Conservation (phyloP, 2,888 invertebrate genomes). For the Eretmocerus hayati region DNA sequence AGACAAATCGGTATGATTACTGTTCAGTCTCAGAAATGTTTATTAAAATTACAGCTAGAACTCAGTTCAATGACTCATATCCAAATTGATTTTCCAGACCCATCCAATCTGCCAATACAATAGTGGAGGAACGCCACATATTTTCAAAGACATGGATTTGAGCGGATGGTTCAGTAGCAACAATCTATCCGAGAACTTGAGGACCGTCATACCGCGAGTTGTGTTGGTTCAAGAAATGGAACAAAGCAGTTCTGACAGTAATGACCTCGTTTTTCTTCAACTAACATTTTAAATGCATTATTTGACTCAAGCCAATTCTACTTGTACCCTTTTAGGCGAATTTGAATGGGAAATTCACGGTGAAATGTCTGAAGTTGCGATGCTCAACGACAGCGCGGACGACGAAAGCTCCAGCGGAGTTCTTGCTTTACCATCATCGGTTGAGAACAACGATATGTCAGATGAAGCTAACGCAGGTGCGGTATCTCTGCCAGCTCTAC, state of each 20-base stretch:
- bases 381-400: constrained; percentile 39
- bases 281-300: background rate
- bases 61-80: background rate
- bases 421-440: constrained; percentile 31
- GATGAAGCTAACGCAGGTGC: constrained; percentile 29
- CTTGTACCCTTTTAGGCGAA: constrained; percentile 49
- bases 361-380: constrained; percentile 47
- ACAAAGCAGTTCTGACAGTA: constrained; percentile 60
- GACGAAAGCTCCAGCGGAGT: constrained; percentile 32
- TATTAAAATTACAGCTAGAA: background rate
- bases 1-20: constrained; percentile 44
- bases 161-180: constrained; percentile 66
- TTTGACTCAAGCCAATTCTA: background rate
- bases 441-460: constrained; percentile 22
- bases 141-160: constrained; percentile 53
- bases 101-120: constrained; percentile 50
- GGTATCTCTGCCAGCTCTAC: constrained; percentile 34
- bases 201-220: constrained; percentile 60
- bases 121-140: constrained; percentile 32
- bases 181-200: constrained; percentile 68
- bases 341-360: constrained; percentile 68
- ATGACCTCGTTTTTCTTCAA: constrained; percentile 32
- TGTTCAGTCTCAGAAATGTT: too few relatives aligned
- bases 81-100: constrained; percentile 31
- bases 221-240: constrained; percentile 52